phyloP scores from a whole-genome alignment of 2,797 vertebrate species.

The Amphiprion clarkii region DNA sequence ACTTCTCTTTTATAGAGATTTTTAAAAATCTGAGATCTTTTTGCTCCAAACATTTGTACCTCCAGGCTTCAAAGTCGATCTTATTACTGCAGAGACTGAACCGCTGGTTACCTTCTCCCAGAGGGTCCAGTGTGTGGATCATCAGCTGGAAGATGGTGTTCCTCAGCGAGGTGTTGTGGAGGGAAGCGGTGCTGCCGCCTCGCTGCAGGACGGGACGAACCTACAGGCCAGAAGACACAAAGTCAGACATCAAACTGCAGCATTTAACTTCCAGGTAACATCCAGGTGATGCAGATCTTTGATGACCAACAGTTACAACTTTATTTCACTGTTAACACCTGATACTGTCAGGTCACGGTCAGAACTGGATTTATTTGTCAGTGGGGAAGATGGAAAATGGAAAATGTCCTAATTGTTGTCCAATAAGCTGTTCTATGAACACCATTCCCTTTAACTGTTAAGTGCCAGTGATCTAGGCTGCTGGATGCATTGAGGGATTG shows the following conservation, averaged over 20 bases:
- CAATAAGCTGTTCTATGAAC: too few relatives aligned
- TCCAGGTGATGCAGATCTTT: not conserved
- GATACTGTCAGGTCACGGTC: too few relatives aligned
- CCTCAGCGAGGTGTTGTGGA: conserved; percentile 92
- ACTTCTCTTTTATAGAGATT: too few relatives aligned
- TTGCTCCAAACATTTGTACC: not conserved
- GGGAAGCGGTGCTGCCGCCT: conserved; percentile 90
- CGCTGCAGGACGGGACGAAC: conserved; percentile 85
- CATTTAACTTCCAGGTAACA: not conserved
- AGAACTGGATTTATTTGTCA: too few relatives aligned
- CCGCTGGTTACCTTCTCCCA: conserved; percentile 87
- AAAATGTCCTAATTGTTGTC: too few relatives aligned
- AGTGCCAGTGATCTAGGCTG: too few relatives aligned
- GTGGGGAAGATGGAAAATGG: too few relatives aligned
- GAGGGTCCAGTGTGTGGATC: conserved; percentile 93
- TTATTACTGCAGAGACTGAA: not conserved
- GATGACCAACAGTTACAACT: too few relatives aligned
- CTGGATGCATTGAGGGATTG: too few relatives aligned
- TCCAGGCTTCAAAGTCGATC: too few relatives aligned
- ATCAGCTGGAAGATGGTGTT: conserved; percentile 93
- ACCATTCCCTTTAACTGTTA: too few relatives aligned
- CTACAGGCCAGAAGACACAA: conserved; percentile 62
- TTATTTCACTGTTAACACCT: too few relatives aligned
- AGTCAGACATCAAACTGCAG: not conserved
- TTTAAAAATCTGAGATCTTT: not conserved